Evolutionary conservation across 2,797 vertebrate species (phyloP).

Genomic region (Rhinoraja longicauda): DNA sequence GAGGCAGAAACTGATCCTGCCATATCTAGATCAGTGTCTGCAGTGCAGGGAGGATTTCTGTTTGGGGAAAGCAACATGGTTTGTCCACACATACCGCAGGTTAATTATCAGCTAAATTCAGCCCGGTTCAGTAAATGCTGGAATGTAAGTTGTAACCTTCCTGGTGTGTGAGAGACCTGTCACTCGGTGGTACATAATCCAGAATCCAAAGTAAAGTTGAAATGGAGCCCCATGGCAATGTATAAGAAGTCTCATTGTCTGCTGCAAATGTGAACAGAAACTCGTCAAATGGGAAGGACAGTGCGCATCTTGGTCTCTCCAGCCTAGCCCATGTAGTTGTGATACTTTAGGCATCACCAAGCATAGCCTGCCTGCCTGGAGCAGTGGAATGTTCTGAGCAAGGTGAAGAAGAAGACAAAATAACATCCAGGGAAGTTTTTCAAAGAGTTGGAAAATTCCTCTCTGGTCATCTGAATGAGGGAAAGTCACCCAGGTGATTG

Average conservation of each 20-base stretch:
- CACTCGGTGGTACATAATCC: not conserved
- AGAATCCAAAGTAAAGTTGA: not conserved
- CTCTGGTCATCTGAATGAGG: not conserved
- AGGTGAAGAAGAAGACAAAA: not conserved
- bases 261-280: not conserved
- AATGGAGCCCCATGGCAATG: not conserved
- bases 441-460: not conserved
- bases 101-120: not conserved
- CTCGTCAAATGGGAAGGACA: not conserved
- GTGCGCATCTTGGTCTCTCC: not conserved
- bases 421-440: not conserved
- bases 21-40: not conserved
- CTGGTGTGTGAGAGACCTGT: not conserved
- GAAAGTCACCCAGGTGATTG: not conserved
- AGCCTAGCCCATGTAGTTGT: not conserved
- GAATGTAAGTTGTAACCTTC: not conserved
- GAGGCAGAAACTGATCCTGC: not conserved
- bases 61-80: not conserved
- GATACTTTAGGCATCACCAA: not conserved
- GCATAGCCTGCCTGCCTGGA: not conserved
- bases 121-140: not conserved
- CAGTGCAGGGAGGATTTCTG: not conserved
- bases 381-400: not conserved
- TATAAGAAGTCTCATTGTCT: not conserved
- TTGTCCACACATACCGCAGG: not conserved